Percentiles rank a stretch among this genome's conserved stretches.
phyloP scores from a whole-genome alignment of 2,113 vertebrate species.

The Microtus pennsylvanicus region DNA sequence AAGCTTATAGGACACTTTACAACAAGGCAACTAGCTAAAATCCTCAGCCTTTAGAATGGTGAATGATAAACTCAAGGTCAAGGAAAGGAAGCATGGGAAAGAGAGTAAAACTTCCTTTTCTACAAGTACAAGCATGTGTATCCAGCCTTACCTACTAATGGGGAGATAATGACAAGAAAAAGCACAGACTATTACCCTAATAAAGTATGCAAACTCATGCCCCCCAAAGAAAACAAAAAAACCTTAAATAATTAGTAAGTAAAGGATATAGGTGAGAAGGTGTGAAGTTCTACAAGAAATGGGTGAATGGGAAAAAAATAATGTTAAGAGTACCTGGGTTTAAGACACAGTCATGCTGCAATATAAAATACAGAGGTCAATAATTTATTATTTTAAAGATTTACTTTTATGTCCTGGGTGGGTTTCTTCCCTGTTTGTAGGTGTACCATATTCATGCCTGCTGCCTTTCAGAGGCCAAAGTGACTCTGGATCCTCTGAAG shows the following conservation, averaged over 20 bases:
- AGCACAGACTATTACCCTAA: background rate
- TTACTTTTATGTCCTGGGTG: background rate
- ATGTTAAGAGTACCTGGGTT: background rate
- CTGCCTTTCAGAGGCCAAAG: background rate
- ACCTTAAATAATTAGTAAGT: background rate
- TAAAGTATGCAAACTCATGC: background rate
- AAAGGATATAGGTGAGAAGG: background rate
- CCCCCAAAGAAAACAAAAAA: background rate
- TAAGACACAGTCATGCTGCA: background rate
- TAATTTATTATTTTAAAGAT: background rate
- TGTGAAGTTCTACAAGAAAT: background rate
- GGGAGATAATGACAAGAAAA: background rate
- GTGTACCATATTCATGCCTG: background rate
- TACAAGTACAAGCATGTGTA: background rate
- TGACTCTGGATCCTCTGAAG: background rate
- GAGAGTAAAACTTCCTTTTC: constrained; percentile 16
- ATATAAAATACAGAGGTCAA: constrained; percentile 1
- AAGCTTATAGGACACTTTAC: background rate
- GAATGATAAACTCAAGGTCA: background rate
- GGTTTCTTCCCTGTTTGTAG: background rate
- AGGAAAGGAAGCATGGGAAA: background rate
- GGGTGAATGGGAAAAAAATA: background rate
- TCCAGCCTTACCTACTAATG: background rate
- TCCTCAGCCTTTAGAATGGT: background rate
- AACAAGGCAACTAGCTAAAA: background rate